Evolutionary conservation across 1,140 invertebrate genomes (phyloP), one percentile per base, ranked within the genome.

Genomic region (Pinna nobilis): DNA sequence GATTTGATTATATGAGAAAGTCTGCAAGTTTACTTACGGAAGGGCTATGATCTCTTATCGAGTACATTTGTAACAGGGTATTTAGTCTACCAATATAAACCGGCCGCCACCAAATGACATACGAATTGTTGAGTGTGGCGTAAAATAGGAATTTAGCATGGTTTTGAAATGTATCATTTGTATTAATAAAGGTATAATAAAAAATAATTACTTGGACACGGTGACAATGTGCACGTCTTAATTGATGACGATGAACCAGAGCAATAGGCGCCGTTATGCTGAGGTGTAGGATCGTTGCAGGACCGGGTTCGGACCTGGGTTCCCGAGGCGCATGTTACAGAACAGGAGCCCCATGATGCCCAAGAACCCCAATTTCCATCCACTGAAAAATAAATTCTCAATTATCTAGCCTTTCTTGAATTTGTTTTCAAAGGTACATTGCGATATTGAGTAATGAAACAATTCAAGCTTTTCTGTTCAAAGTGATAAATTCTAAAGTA

Each of bases 321-420:
- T 3, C 85, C 86, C 33, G 57, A 41, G 13, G 72, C 81, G 74
- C 84, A 85, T 1, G 79, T 74, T n/a, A 68, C 76, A 60, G 83
- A 84, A 57, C 82, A 84, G 4, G 47, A 20, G 1, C 57, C 50
- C 78, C 78, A 86, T 2, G 68, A 44, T 3, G 68, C 65, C 86
- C 86, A 87, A 13, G 28, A 20, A 13, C 76, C 77, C 83, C 82
- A 87, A 0, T 70, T 64, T 9, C 85, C 85, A 76, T 87, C 77
- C 39, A 86, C 84, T 85, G 65, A 25, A 67, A 50, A 60, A 53
- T 13, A 53, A 47, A n/a, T n/a, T n/a, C n/a, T n/a, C n/a, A n/a
- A n/a, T n/a, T n/a, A n/a, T n/a, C n/a, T n/a, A n/a, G n/a, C n/a
- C n/a, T n/a, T n/a, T n/a, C n/a, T n/a, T n/a, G n/a, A n/a, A n/a